Evolutionary conservation across 2,113 vertebrate species (phyloP).

Genomic region (Crotalus helleri): DNA sequence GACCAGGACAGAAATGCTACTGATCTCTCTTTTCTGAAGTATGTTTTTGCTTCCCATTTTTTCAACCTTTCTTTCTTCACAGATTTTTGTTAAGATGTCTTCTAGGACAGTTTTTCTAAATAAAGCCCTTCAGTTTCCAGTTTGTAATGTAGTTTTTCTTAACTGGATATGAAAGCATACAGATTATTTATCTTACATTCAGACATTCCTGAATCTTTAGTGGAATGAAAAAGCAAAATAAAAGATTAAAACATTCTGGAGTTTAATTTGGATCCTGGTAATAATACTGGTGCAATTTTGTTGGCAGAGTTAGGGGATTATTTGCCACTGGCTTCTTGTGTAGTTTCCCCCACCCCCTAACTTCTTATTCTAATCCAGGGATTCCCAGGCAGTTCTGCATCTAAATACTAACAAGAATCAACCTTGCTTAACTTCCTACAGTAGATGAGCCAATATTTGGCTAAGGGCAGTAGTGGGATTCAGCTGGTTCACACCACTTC

Average conservation of each 20-base stretch:
- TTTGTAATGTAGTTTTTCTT: background rate
- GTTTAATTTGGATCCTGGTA: background rate
- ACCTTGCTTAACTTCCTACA: background rate
- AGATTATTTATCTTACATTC: background rate
- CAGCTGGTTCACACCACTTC: too few species aligned
- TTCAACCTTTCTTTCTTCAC: background rate
- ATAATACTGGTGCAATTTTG: background rate
- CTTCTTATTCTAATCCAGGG: background rate
- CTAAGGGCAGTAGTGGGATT: background rate
- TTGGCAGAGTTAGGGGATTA: background rate
- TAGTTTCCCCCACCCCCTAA: background rate
- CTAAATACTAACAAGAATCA: background rate
- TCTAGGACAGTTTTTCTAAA: background rate
- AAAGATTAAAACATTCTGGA: background rate
- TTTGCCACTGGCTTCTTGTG: background rate
- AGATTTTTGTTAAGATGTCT: background rate
- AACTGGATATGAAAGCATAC: background rate
- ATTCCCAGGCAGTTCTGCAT: background rate
- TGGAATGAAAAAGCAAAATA: background rate
- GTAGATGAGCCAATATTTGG: background rate
- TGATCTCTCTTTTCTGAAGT: background rate
- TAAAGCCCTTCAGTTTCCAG: background rate
- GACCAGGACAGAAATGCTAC: background rate
- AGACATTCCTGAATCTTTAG: conserved; percentile 21
- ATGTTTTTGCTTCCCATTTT: background rate